These are phyloP conservation scores for Meiosimyza platycephala DNA, from an alignment of 2,888 invertebrate genomes.

Conservation along the genomic window DNA sequence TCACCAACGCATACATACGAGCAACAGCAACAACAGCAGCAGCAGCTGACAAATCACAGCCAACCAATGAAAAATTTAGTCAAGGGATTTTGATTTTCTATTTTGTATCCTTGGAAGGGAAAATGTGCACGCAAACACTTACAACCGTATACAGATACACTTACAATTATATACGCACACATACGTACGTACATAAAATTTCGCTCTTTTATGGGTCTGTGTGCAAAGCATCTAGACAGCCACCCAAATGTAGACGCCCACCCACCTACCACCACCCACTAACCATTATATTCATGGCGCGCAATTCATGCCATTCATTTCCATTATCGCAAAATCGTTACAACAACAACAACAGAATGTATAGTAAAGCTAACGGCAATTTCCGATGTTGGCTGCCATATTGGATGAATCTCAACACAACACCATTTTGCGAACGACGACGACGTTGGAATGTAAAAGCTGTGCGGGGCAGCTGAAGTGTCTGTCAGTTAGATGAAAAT, in stretches of 20 bases:
- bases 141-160: slow-evolving; percentile 29
- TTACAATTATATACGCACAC: slow-evolving; percentile 37
- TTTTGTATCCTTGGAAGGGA: slow-evolving; percentile 16
- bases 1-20: slow-evolving; percentile 36
- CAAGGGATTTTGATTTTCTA: slow-evolving; percentile 66
- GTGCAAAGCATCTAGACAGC: slow-evolving; percentile 27
- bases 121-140: slow-evolving; percentile 45
- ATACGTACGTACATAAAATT: slow-evolving; percentile 22
- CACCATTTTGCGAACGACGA: slow-evolving; percentile 34
- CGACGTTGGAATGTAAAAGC: slow-evolving; percentile 18
- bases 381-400: slow-evolving; percentile 37
- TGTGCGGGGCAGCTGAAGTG: neutral
- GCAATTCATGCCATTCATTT: slow-evolving; percentile 21
- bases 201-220: slow-evolving; percentile 8
- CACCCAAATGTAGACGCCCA: slow-evolving; percentile 25
- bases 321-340: slow-evolving; percentile 32
- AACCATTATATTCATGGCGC: neutral
- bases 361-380: neutral
- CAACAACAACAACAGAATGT: slow-evolving; percentile 23
- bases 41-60: slow-evolving; percentile 63
- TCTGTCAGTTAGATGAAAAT: neutral
- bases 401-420: slow-evolving; percentile 39
- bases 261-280: slow-evolving; percentile 13
- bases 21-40: slow-evolving; percentile 5
- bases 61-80: slow-evolving; percentile 69